Base-by-base conservation (phyloP, 1,140 invertebrate species). In the Tenebrio molitor region DNA sequence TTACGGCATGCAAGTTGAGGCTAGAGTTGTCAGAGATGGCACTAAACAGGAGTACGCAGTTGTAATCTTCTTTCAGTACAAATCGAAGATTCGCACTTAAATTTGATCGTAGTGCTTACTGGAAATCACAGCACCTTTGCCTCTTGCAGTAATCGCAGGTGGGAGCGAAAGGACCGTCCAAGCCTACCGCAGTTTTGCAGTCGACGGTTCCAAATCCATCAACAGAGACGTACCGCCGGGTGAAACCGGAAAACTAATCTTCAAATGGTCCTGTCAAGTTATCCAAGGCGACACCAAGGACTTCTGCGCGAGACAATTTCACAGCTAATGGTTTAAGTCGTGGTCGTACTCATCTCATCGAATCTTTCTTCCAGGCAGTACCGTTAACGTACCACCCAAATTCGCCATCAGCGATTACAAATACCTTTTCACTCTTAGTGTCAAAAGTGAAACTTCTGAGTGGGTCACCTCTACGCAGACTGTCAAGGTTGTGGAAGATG, bases 161-260 rank as follows among this genome's bases (percentile, higher is more conserved):
- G 62, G 62, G 1, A 41, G 15, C 19, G 62, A 65, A 16, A 10
- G 33, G 7, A 19, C 33, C 1, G 15, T 65, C 19, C 29, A 36
- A 21, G 29, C 62, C 10, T 5, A n/a, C 8, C 33, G 34, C 19
- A 16, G 39, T 6, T 65, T 36, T 17, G 5, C 17, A 5, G 16
- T 65, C n/a, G 33, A 65, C 17, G 62, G n/a, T 65, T 65, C 62
- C 10, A 39, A 39, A 17, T 65, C 62, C 2, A 15, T 65, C 19
- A 21, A 65, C 17, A 21, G 33, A 21, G 33, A 65, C 2, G 17
- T 65, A 10, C 33, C 33, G 8, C 1, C 15, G 6, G 12, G 16
- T 1, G 2, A 15, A n/a, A 17, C 62, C 7, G 25, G 15, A 15
- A 21, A 36, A 5, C n/a, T 65, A 21, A 19, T n/a, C n/a, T 65